phyloP scores from a whole-genome alignment of 2,113 vertebrate species.

The Camelus bactrianus region DNA sequence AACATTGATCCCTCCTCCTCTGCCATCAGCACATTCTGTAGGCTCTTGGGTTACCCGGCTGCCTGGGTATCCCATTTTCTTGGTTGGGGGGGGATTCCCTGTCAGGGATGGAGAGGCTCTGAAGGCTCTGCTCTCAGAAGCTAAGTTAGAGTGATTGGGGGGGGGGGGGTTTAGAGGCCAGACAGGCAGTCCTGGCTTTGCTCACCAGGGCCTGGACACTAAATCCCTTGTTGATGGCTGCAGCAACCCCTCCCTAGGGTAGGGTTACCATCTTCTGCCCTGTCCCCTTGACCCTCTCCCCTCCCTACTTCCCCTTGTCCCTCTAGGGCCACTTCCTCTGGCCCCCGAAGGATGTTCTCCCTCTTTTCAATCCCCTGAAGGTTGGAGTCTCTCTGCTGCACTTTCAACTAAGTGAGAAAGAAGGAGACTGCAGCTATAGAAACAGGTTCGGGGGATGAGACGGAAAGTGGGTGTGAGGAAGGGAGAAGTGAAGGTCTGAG shows the following conservation, averaged over 20 bases:
- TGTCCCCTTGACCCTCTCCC: conserved; percentile 73
- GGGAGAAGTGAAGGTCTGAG: background rate
- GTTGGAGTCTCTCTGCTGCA: background rate
- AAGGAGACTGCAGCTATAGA: background rate
- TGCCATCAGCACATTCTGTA: conserved; percentile 81
- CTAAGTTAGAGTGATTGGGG: background rate
- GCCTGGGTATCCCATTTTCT: conserved; percentile 74
- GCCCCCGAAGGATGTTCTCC: conserved; percentile 51
- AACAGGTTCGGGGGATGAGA: background rate
- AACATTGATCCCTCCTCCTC: conserved; percentile 31
- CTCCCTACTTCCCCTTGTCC: conserved; percentile 61
- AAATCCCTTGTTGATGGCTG: conserved; percentile 82
- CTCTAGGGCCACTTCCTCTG: conserved; percentile 63
- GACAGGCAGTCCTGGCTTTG: conserved; percentile 73
- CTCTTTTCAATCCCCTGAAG: background rate
- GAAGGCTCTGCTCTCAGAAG: conserved; percentile 54
- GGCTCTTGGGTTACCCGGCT: conserved; percentile 77
- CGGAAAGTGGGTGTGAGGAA: background rate
- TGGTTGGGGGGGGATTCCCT: conserved; percentile 61
- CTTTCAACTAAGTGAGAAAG: background rate
- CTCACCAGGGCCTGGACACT: conserved; percentile 76
- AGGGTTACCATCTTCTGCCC: conserved; percentile 77
- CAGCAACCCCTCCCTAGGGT: conserved; percentile 77
- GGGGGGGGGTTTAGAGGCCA: conserved; percentile 55
- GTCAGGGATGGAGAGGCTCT: conserved; percentile 41